phyloP scores from a whole-genome alignment of 2,797 vertebrate species.

The Kryptolebias ocellatus region DNA sequence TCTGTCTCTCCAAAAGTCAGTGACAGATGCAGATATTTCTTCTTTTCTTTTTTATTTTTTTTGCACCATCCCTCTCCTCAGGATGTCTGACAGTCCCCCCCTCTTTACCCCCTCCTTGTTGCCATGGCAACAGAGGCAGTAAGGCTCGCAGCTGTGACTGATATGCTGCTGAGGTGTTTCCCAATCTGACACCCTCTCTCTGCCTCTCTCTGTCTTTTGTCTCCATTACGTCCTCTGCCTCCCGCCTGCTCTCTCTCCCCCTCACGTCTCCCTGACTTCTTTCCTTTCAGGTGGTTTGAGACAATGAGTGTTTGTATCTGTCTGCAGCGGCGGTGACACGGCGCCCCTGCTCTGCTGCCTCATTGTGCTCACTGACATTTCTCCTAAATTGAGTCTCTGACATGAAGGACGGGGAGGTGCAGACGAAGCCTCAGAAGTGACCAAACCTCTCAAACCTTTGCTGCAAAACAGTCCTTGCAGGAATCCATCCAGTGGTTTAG shows the following conservation, averaged over 20 bases:
- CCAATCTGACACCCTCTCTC: conserved; percentile 64
- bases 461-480: conserved; percentile 2
- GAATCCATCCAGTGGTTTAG: not conserved
- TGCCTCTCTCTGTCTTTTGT: conserved; percentile 35
- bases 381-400: conserved; percentile 69
- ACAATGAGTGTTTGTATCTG: conserved; percentile 56
- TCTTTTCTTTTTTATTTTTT: conserved; percentile 23
- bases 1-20: conserved; percentile 57
- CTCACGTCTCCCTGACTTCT: conserved; percentile 6
- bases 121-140: conserved; percentile 82
- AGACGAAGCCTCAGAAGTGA: conserved; percentile 60
- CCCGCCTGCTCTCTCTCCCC: not conserved
- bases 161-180: conserved; percentile 75
- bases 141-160: conserved; percentile 71
- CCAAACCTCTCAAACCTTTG: conserved; percentile 31
- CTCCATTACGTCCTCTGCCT: not conserved
- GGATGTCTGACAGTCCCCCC: conserved; percentile 68
- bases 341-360: conserved; percentile 45
- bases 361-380: conserved; percentile 75
- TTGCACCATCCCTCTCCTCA: conserved; percentile 65
- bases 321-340: conserved; percentile 48
- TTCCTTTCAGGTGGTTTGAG: conserved; percentile 55
- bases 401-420: conserved; percentile 52
- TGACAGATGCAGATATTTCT: conserved; percentile 57
- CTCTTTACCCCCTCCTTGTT: conserved; percentile 52